Evolutionary conservation across 2,888 invertebrate genomes (phyloP).

Genomic region (Tetramorium bicarinatum): DNA sequence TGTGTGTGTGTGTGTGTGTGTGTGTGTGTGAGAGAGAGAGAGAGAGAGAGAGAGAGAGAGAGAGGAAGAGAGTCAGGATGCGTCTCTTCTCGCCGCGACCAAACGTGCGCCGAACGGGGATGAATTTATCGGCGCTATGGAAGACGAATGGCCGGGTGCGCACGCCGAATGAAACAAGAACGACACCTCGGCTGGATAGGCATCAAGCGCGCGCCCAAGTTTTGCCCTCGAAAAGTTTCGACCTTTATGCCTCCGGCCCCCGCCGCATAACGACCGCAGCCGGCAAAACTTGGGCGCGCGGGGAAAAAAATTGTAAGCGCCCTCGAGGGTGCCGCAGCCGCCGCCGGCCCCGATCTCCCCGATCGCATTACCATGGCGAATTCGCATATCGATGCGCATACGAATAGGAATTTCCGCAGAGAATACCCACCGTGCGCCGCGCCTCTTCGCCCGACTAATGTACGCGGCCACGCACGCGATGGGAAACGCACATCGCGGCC

Average conservation of each 20-base stretch:
- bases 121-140: constrained; percentile 68
- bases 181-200: constrained; percentile 43
- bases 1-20: too few relatives aligned
- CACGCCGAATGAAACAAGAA: constrained; percentile 50
- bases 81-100: constrained; percentile 5
- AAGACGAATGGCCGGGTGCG: constrained; percentile 65
- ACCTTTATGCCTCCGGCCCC: constrained; percentile 11
- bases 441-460: background rate
- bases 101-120: constrained; percentile 51
- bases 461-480: constrained; percentile 18
- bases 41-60: background rate
- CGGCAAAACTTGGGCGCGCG: too few relatives aligned
- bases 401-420: constrained; percentile 58
- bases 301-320: constrained; percentile 61
- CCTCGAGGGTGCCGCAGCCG: constrained; percentile 58
- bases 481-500: constrained; percentile 35
- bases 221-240: constrained; percentile 35
- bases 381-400: constrained; percentile 72
- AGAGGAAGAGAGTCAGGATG: background rate
- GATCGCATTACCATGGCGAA: constrained; percentile 68
- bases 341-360: constrained; percentile 32
- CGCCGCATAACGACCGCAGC: constrained; percentile 36
- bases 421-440: constrained; percentile 29
- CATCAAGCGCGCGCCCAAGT: constrained; percentile 17
- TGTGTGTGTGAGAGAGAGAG: too few relatives aligned